Conservation (phyloP, 1,140 invertebrate species). For the Venustaconcha ellipsiformis region DNA sequence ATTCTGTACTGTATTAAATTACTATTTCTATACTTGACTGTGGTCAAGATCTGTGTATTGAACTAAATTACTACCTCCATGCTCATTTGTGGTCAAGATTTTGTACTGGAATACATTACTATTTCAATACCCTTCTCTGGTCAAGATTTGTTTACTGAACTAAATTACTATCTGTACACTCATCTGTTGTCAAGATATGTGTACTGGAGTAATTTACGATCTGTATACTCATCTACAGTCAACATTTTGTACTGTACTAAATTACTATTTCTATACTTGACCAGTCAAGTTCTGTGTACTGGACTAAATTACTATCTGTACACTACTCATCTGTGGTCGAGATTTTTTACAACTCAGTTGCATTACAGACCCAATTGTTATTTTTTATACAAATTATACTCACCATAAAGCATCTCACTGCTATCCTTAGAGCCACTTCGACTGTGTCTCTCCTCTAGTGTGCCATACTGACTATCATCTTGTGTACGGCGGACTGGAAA, state of each 20-base stretch:
- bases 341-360: neutral
- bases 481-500: constrained; percentile 27
- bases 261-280: too few relatives aligned
- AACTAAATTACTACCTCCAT: too few relatives aligned
- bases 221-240: too few relatives aligned
- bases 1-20: too few relatives aligned
- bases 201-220: too few relatives aligned
- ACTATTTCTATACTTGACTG: too few relatives aligned
- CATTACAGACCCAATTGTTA: constrained; percentile 21
- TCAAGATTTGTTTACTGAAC: neutral
- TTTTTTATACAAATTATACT: constrained; percentile 24
- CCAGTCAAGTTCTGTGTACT: too few relatives aligned
- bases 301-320: too few relatives aligned
- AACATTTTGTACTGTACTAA: too few relatives aligned
- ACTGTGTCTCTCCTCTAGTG: constrained; percentile 53
- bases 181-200: too few relatives aligned
- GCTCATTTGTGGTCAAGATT: neutral
- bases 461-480: constrained; percentile 48
- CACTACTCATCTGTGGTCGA: neutral
- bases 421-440: constrained; percentile 57
- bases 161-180: too few relatives aligned
- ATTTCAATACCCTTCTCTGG: neutral
- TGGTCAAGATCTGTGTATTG: too few relatives aligned
- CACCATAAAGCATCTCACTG: constrained; percentile 43
- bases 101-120: neutral